A percentile compares a stretch with the other conserved stretches of the same genome.
phyloP scores from a whole-genome alignment of 2,113 vertebrate species.

The Octodon degus region DNA sequence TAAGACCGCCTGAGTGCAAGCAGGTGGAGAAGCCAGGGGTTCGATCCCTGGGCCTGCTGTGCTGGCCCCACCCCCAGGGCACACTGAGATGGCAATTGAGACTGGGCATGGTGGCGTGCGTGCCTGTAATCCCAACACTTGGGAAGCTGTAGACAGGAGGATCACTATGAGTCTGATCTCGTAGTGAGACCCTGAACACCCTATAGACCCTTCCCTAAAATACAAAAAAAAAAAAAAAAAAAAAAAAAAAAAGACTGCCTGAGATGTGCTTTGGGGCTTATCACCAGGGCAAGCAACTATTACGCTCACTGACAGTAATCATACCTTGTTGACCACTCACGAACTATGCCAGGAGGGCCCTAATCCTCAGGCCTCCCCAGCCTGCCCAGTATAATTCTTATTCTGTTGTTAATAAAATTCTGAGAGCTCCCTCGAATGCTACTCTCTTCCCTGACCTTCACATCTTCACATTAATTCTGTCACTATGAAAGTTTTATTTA shows the following conservation, averaged over 20 bases:
- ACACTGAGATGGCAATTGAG: no score
- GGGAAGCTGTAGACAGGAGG: no score
- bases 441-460: not conserved
- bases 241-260: not conserved
- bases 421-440: not conserved
- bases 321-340: not conserved
- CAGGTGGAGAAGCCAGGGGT: no score
- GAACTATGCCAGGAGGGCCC: not conserved
- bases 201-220: no score
- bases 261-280: not conserved
- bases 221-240: no score
- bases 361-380: accelerated
- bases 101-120: no score
- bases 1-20: not conserved
- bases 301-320: not conserved
- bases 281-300: not conserved
- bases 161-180: no score
- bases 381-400: no score
- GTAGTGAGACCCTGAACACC: no score
- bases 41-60: no score
- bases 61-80: no score
- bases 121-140: no score
- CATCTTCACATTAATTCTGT: not conserved
- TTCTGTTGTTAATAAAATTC: not conserved
- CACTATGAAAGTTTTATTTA: not conserved